These are phyloP conservation scores for Andrena camellia DNA, from an alignment of 2,888 invertebrate genomes.

Conservation along the genomic window DNA sequence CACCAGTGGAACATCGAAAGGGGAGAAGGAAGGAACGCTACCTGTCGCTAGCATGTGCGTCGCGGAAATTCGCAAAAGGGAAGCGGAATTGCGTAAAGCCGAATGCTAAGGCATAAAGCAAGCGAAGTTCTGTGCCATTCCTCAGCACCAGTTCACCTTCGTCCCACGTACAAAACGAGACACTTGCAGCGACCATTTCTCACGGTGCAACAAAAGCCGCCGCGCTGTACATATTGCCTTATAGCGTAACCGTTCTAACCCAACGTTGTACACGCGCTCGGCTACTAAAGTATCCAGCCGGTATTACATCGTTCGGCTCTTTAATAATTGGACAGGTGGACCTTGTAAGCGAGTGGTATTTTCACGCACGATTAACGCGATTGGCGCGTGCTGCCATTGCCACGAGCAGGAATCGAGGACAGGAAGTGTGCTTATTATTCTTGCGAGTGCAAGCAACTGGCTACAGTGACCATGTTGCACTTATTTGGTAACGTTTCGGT, in stretches of 20 bases:
- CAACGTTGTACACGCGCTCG: conserved; percentile 14
- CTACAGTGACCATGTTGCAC: not conserved
- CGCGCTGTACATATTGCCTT: conserved; percentile 29
- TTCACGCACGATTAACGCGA: conserved; percentile 72
- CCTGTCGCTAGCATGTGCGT: not conserved
- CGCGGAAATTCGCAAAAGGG: not conserved
- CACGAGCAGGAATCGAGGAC: conserved; percentile 28
- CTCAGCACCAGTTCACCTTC: conserved; percentile 46
- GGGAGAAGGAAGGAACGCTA: not conserved
- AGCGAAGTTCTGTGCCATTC: conserved; percentile 30
- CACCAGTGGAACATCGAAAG: not conserved
- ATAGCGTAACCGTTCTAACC: conserved; percentile 52
- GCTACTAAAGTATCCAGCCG: conserved; percentile 24
- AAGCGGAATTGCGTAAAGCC: conserved; percentile 39
- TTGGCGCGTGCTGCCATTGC: conserved; percentile 54
- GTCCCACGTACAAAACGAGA: conserved; percentile 51
- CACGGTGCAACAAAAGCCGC: conserved; percentile 65
- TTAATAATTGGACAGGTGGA: conserved; percentile 68
- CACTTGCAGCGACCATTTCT: conserved; percentile 61
- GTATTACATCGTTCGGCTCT: conserved; percentile 34
- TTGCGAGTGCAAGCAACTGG: not conserved
- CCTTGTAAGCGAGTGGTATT: conserved; percentile 66
- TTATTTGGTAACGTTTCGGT: conserved; percentile 14
- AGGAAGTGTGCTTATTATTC: conserved; percentile 25
- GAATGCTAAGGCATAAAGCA: conserved; percentile 6